Base-by-base conservation (phyloP, 2,113 vertebrate genomes). In the Microcebus griseorufus region DNA sequence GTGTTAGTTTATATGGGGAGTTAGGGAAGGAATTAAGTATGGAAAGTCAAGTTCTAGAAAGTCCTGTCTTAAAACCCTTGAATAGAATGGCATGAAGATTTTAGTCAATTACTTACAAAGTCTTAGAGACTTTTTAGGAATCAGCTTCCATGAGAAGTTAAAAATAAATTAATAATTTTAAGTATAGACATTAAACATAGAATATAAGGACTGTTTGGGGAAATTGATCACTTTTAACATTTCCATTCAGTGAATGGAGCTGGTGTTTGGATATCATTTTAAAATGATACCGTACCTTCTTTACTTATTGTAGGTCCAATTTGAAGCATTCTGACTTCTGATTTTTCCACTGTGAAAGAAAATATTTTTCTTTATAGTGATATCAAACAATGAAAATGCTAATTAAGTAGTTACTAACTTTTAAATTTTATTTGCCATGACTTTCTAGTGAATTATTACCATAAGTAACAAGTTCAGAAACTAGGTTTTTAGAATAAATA, bases 241-340 rank as follows among this genome's bases (percentile, higher is more conserved):
- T 93, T 97, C 95, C 98, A 97, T 98, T 98, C 97, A 98, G 90
- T 97, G 97, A 97, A 98, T 98, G 98, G 97, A 97, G 69, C 95
- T 97, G 76, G 67, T 96, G 58, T 97, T 96, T 92, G 37, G 83
- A 53, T 97, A 58, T 97, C 95, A 97, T 97, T 97, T 98, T 65
- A 79, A 96, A 97, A 97, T 98, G 96, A 97, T 96, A 94, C 25
- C 88, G 45, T 97, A 87, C n/a, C 39, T 95, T 96, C 55, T 94
- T 92, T 94, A 62, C 86, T 95, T 95, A 53, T 86, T 84, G 62
- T 45, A 94, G 96, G 62, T 67, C 86, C 65, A 95, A 18, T 86
- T 90, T 95, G 96, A 98, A 97, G 94, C 65, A 79, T 95, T 97
- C 45, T 96, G 90, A 95, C 90, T 94, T 95, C 95, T 95, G 34